phyloP scores from a whole-genome alignment of 1,140 invertebrate species.

The Lamellibrachia luymesi region DNA sequence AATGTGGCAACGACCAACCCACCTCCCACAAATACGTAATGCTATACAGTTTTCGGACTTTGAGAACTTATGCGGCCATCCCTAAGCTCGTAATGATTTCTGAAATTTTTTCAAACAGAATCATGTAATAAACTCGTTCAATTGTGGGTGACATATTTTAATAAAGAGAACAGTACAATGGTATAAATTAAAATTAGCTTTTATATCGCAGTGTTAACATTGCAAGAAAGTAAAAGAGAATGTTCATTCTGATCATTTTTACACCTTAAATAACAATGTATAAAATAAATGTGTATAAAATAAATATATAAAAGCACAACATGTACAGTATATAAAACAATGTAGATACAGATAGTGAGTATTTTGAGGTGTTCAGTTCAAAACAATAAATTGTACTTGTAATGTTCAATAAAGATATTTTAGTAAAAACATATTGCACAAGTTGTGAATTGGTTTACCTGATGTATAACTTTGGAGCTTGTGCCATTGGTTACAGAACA shows the following conservation, averaged over 20 bases:
- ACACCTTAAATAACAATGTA: neutral
- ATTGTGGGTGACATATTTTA: neutral
- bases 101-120: neutral
- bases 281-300: conserved; percentile 2
- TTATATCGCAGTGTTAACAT: neutral
- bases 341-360: neutral
- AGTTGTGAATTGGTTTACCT: neutral
- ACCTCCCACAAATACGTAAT: too few species aligned
- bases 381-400: neutral
- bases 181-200: neutral
- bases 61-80: too few species aligned
- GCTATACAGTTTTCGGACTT: too few species aligned
- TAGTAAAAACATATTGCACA: neutral
- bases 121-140: neutral
- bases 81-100: neutral
- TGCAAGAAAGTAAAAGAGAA: neutral
- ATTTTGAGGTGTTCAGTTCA: neutral
- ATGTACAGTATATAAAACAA: neutral
- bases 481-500: too few species aligned
- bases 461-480: neutral
- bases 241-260: neutral
- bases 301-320: neutral
- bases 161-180: neutral
- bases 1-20: too few species aligned
- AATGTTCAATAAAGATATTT: neutral